A percentile compares a stretch with the other conserved stretches of the same genome.
Conservation (phyloP, 2,113 vertebrate genomes). For the Heliornis fulica region DNA sequence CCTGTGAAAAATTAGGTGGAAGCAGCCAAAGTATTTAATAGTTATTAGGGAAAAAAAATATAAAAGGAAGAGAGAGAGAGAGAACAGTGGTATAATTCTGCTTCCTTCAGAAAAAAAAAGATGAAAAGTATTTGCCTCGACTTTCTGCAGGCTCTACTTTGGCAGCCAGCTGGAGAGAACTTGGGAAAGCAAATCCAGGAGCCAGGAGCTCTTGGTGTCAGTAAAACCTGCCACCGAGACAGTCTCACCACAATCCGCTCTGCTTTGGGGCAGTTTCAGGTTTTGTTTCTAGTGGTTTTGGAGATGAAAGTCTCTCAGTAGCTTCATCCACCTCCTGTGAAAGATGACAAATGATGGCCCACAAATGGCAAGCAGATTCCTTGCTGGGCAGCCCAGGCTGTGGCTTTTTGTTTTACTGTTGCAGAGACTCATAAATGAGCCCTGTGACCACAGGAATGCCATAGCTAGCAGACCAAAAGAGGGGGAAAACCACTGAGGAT, state of each 20-base stretch:
- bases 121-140: slow-evolving; percentile 39
- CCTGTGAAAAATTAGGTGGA: neutral
- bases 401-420: neutral
- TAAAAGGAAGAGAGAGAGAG: neutral
- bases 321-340: neutral
- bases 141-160: neutral
- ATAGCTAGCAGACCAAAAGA: neutral
- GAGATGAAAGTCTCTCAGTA: neutral
- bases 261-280: neutral
- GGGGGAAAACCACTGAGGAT: neutral
- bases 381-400: neutral
- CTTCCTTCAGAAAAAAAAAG: slow-evolving; percentile 38
- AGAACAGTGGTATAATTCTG: neutral
- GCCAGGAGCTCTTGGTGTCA: neutral
- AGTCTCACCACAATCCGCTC: neutral
- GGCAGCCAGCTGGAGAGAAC: neutral
- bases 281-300: neutral
- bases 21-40: slow-evolving; percentile 42
- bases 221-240: neutral
- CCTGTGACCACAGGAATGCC: neutral
- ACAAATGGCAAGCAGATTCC: neutral
- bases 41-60: neutral
- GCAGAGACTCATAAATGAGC: neutral
- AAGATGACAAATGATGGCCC: neutral
- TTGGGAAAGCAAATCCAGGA: slow-evolving; percentile 39